Evolutionary conservation across 1,140 invertebrate species (phyloP).

Genomic region (Anthonomus grandis): DNA sequence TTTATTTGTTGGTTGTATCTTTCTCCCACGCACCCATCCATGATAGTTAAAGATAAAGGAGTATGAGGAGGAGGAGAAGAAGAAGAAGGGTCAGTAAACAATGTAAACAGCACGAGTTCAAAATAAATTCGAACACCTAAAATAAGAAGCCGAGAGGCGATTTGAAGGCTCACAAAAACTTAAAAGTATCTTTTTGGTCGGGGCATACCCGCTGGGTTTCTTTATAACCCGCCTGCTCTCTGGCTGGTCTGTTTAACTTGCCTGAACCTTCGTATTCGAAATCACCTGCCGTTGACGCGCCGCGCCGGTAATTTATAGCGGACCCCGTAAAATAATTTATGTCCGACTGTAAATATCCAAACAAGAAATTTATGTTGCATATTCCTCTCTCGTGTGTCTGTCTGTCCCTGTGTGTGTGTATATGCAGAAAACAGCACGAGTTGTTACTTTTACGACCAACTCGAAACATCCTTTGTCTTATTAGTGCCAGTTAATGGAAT

Average conservation of each 20-base stretch:
- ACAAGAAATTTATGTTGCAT: slow-evolving; percentile 27
- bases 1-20: no score
- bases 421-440: slow-evolving; percentile 27
- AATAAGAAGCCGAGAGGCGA: slow-evolving; percentile 25
- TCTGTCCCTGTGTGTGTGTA: no score
- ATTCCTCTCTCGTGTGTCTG: slow-evolving; percentile 25
- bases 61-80: no score
- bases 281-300: slow-evolving; percentile 26
- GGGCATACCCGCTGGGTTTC: slow-evolving; percentile 21
- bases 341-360: slow-evolving; percentile 28
- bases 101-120: slow-evolving; percentile 18
- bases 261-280: slow-evolving; percentile 22
- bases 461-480: slow-evolving; percentile 26
- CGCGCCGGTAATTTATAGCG: slow-evolving; percentile 23
- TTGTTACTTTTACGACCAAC: slow-evolving; percentile 25
- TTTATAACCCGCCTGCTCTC: slow-evolving; percentile 23
- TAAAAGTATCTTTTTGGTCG: slow-evolving; percentile 26
- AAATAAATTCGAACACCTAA: slow-evolving; percentile 22
- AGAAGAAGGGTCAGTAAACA: slow-evolving; percentile 16
- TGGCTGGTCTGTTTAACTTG: slow-evolving; percentile 23
- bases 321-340: slow-evolving; percentile 28
- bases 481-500: slow-evolving; percentile 26
- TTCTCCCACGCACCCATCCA: no score
- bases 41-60: no score
- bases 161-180: slow-evolving; percentile 17